Conservation (phyloP, 2,888 invertebrate genomes). For the Cenopis cana region DNA sequence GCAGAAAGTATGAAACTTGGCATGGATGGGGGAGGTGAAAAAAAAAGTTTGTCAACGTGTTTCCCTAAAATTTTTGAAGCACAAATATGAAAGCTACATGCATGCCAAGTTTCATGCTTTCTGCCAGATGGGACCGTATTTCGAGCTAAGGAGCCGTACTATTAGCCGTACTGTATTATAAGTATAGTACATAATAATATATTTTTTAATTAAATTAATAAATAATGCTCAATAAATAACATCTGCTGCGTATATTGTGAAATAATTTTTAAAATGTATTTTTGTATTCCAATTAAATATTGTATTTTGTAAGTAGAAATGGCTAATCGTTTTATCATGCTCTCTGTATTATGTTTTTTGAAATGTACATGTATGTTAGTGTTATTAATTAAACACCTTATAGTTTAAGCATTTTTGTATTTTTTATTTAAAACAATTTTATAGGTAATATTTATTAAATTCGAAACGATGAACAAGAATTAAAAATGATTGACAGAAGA, state of each 20-base stretch:
- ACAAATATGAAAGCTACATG: too few relatives aligned
- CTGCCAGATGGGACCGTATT: too few relatives aligned
- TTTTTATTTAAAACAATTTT: neutral
- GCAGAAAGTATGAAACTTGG: too few relatives aligned
- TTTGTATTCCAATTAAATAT: neutral
- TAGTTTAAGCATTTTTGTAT: conserved; percentile 5
- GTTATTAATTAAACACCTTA: neutral
- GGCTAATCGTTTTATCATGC: conserved; percentile 6
- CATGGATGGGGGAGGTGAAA: too few relatives aligned
- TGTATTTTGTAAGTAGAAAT: conserved; percentile 17
- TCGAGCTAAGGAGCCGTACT: too few relatives aligned
- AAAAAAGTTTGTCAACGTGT: too few relatives aligned
- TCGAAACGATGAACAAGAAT: conserved; percentile 11
- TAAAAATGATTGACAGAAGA: neutral
- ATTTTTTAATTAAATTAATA: neutral
- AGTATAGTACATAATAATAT: neutral
- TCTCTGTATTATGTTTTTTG: conserved; percentile 12
- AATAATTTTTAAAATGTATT: neutral
- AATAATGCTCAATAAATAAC: conserved; percentile 27
- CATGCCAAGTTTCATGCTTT: too few relatives aligned
- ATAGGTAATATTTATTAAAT: conserved; percentile 7
- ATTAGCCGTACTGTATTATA: neutral
- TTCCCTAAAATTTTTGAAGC: too few relatives aligned
- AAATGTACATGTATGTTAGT: conserved; percentile 11
- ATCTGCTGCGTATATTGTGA: neutral